Evolutionary conservation across 2,888 invertebrate genomes (phyloP).

Genomic region (Aporophyla lueneburgensis): DNA sequence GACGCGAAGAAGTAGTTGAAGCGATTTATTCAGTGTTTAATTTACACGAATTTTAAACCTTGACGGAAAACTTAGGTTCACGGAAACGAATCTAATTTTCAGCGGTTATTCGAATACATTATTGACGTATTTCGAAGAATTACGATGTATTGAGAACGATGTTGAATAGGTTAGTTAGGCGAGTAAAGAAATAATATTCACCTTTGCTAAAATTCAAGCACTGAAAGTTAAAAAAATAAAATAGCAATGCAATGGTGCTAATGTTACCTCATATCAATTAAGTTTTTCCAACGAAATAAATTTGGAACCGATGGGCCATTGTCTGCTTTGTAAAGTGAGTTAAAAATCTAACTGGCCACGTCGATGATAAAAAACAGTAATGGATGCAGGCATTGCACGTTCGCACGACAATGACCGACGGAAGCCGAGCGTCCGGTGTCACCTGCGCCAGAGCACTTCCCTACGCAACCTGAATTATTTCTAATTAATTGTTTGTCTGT

Average conservation of each 20-base stretch:
- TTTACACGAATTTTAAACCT: not conserved
- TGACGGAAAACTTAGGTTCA: not conserved
- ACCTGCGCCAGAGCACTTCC: slow-evolving; percentile 74
- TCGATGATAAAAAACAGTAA: slow-evolving; percentile 54
- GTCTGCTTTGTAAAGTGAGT: slow-evolving; percentile 45
- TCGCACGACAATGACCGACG: slow-evolving; percentile 76
- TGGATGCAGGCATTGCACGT: slow-evolving; percentile 70
- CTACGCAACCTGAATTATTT: slow-evolving; percentile 73
- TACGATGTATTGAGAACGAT: not conserved
- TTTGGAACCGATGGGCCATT: slow-evolving; percentile 52
- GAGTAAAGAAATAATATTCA: not conserved
- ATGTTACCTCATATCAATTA: slow-evolving; percentile 31
- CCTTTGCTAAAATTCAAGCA: not conserved
- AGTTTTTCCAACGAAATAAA: slow-evolving; percentile 46
- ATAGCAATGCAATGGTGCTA: slow-evolving; percentile 6
- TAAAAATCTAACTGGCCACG: slow-evolving; percentile 53
- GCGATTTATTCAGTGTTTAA: not conserved
- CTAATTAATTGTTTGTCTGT: slow-evolving; percentile 63
- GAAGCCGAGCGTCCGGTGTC: slow-evolving; percentile 77
- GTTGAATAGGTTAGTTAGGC: not conserved
- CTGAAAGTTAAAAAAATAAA: slow-evolving; percentile 13
- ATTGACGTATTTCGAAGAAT: not conserved
- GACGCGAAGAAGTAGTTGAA: not conserved
- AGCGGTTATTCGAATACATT: not conserved
- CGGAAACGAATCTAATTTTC: not conserved